A percentile compares a stretch with the other conserved stretches of the same genome.
phyloP scores from a whole-genome alignment of 2,113 vertebrate genomes.

The Actinemys pallida region DNA sequence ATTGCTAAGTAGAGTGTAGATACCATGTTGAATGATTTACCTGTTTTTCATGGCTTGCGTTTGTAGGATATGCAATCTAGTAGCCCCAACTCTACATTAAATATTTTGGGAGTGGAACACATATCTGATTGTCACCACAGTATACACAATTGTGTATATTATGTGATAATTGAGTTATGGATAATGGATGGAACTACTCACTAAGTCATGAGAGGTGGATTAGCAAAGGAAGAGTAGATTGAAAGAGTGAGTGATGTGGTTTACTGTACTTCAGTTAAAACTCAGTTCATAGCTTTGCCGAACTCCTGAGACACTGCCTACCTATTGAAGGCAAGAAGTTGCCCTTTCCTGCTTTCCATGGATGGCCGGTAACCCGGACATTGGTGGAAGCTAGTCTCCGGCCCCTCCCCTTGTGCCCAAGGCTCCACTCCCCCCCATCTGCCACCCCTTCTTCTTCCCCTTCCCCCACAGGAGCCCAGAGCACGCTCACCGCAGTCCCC shows the following conservation, averaged over 20 bases:
- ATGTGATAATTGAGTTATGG: background rate
- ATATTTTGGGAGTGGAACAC: background rate
- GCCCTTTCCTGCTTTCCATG: background rate
- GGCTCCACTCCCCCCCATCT: no score
- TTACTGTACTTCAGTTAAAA: background rate
- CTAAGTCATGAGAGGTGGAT: conserved; percentile 13
- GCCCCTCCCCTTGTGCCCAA: no score
- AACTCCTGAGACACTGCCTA: background rate
- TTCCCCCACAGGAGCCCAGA: no score
- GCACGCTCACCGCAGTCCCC: no score
- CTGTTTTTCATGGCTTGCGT: conserved; percentile 20
- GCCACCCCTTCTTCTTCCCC: no score
- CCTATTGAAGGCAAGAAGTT: background rate
- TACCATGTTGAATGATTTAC: conserved; percentile 47
- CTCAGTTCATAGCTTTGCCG: background rate
- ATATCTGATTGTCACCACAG: background rate
- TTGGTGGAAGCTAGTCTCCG: no score
- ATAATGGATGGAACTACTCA: background rate
- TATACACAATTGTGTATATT: background rate
- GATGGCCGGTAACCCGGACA: no score
- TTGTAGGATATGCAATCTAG: background rate
- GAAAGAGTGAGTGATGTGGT: background rate
- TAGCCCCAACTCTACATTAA: background rate
- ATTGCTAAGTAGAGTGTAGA: background rate
- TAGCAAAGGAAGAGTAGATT: background rate